Evolutionary conservation across 2,797 vertebrate species (phyloP), one percentile per base, ranked within the genome.

Genomic region (Falco naumanni): DNA sequence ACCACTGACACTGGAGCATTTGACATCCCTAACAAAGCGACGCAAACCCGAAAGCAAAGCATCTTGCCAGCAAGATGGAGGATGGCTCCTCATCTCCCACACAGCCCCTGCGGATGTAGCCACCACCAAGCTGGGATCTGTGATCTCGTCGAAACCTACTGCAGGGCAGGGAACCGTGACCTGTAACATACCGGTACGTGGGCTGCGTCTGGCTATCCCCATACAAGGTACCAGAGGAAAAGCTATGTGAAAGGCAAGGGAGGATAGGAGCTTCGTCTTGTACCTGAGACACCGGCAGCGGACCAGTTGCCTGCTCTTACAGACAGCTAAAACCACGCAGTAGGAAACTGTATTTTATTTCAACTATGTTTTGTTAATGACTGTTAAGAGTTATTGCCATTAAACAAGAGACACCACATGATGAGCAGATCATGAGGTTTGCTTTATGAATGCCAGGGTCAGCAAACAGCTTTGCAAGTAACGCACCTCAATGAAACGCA

Each of bases 131-230:
- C 13, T 15, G 64, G 34, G 53, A 45, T 51, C 29, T 45, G 34
- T 11, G 29, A 63, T 39, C 54, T 41, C 64, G 60, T 14, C 1
- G 18, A 78, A 64, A 6, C 11, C n/a, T 3, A 0, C 51, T 4
- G 29, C 5, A 53, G 64, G 45, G 69, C 41, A 78, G 53, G 50
- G 50, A 48, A 7, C 31, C 2, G 2, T 6, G 53, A 28, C 19
- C 70, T 7, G 1, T 2, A 15, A 26, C 14, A 8, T 7, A 29
- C 25, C 60, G 24, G 17, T 0, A 20, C 0, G 5, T 4, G 11
- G 48, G n/a, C 34, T 25, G 16, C 3, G 41, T 0, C 26, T 18
- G 53, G 13, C 21, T 47, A 51, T 21, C n/a, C 71, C 48, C 54
- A 71, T 0, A 37, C 0, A 1, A 81, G 34, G 41, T 10, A 47